phyloP scores from a whole-genome alignment of 2,113 vertebrate genomes.

The Myiagra hebetior region DNA sequence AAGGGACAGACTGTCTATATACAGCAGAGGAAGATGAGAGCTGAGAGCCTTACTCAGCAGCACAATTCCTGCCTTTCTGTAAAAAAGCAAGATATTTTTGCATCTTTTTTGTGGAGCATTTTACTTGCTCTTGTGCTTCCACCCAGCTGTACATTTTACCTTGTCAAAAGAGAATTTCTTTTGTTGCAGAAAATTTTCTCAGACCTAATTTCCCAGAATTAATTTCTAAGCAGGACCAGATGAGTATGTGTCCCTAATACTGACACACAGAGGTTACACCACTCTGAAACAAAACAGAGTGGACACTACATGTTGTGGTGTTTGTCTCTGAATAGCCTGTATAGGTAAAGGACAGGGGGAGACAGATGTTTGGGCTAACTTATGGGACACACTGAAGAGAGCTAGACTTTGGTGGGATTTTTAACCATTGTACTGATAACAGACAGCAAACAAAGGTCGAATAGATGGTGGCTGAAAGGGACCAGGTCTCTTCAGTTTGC shows the following conservation, averaged over 20 bases:
- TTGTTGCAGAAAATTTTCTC: background rate
- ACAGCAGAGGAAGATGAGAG: background rate
- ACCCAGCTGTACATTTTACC: background rate
- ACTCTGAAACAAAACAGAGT: background rate
- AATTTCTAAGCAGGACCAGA: background rate
- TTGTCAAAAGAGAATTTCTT: background rate
- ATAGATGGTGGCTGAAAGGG: background rate
- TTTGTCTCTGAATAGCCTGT: background rate
- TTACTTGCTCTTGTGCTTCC: background rate
- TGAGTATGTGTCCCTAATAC: background rate
- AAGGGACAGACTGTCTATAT: background rate
- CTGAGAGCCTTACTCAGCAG: background rate
- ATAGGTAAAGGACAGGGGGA: background rate
- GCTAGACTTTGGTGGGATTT: background rate
- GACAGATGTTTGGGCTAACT: background rate
- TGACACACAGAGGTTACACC: background rate
- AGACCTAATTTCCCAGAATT: background rate
- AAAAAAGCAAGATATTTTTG: background rate
- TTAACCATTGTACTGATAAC: background rate
- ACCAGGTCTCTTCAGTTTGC: background rate
- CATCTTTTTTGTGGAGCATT: background rate
- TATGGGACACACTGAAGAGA: background rate
- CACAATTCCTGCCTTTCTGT: background rate
- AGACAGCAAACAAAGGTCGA: constrained; percentile 6
- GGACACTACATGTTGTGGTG: too few species aligned